Percentiles rank a stretch among this genome's conserved stretches.
These are phyloP conservation scores for Emmelina monodactyla DNA, from an alignment of 2,888 invertebrate genomes.

Conservation along the genomic window DNA sequence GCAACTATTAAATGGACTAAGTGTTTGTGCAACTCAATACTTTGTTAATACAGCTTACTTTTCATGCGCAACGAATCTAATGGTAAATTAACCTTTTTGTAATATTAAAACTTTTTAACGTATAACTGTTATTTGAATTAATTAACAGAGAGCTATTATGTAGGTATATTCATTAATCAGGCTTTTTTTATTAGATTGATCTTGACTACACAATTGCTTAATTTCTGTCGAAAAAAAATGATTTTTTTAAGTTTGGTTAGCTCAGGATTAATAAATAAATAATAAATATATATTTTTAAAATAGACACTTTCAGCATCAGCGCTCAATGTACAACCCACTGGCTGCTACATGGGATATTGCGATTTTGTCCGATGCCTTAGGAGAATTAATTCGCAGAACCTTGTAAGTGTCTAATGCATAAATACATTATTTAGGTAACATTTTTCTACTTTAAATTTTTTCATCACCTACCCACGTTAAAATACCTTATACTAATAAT, in stretches of 20 bases:
- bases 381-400: constrained; percentile 62
- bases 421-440: no score
- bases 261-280: no score
- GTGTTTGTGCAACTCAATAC: constrained; percentile 61
- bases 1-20: constrained; percentile 58
- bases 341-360: constrained; percentile 69
- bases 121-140: no score
- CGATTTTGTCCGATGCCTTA: constrained; percentile 67
- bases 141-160: no score
- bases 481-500: no score
- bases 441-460: no score
- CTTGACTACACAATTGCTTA: background rate
- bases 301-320: constrained; percentile 43
- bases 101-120: no score
- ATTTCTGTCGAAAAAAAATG: background rate
- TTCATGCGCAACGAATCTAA: constrained; percentile 52
- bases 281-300: constrained; percentile 4
- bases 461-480: no score
- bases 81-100: constrained; percentile 49
- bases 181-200: background rate
- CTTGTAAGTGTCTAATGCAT: constrained; percentile 63
- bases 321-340: constrained; percentile 50
- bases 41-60: constrained; percentile 59
- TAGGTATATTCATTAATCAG: background rate
- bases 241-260: no score